These are phyloP conservation scores for Eupithecia abbreviata DNA, from an alignment of 2,888 invertebrate species.

Conservation along the genomic window DNA sequence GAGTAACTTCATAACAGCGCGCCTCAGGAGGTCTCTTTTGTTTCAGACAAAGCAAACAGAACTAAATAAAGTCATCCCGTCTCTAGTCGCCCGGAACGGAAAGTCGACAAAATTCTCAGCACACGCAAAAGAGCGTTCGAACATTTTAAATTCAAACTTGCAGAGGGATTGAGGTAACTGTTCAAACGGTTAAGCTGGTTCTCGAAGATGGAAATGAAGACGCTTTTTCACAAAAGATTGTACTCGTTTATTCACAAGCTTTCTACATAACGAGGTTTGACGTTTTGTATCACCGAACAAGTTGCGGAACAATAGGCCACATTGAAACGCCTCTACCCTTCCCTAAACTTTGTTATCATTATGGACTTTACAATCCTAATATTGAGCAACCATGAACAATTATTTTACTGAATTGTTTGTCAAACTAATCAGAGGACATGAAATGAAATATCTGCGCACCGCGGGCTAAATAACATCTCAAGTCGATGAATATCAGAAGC, in stretches of 20 bases:
- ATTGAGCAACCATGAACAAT: slow-evolving; percentile 36
- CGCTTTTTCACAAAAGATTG: not conserved
- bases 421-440: slow-evolving; percentile 51
- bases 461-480: slow-evolving; percentile 31
- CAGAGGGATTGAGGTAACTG: not conserved
- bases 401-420: slow-evolving; percentile 46
- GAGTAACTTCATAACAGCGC: slow-evolving; percentile 9
- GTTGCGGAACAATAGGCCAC: not conserved
- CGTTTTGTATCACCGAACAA: not conserved
- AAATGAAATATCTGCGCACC: slow-evolving; percentile 44
- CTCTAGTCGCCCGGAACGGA: slow-evolving; percentile 10
- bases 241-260: not conserved
- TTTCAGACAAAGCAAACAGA: slow-evolving; percentile 10
- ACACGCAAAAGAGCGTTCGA: slow-evolving; percentile 13
- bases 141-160: slow-evolving; percentile 15
- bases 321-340: not conserved
- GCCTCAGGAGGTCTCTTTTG: slow-evolving; percentile 7
- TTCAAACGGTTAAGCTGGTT: not conserved
- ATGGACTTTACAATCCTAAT: slow-evolving; percentile 35
- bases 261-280: slow-evolving; percentile 7
- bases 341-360: slow-evolving; percentile 24
- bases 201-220: slow-evolving; percentile 2
- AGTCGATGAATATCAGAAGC: slow-evolving; percentile 27
- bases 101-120: slow-evolving; percentile 4
- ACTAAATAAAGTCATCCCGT: slow-evolving; percentile 5